phyloP scores from a whole-genome alignment of 2,888 invertebrate species.

The Trichogramma evanescens region DNA sequence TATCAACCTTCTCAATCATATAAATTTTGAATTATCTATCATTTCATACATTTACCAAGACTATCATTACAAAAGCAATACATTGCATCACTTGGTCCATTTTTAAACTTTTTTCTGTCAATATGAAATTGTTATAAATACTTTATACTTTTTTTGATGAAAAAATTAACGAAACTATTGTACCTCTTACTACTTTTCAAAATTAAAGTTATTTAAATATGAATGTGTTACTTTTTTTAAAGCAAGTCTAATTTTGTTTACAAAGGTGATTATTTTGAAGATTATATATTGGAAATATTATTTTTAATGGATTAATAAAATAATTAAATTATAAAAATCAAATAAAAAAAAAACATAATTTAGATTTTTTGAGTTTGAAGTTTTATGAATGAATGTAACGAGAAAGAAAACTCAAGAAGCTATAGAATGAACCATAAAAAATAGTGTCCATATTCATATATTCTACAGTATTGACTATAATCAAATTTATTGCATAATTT shows the following conservation, averaged over 20 bases:
- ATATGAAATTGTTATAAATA: not conserved
- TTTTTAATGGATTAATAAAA: too few relatives aligned
- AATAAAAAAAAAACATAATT: constrained; percentile 3
- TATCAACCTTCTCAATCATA: not conserved
- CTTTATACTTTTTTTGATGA: not conserved
- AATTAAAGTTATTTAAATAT: not conserved
- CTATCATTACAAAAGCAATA: not conserved
- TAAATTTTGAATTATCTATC: not conserved
- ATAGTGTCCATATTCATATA: not conserved
- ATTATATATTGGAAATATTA: too few relatives aligned
- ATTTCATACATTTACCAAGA: not conserved
- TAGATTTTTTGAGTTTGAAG: not conserved
- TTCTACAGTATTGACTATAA: constrained; percentile 18
- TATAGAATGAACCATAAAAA: not conserved
- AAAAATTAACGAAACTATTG: not conserved
- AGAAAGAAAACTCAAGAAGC: not conserved
- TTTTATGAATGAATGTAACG: not conserved
- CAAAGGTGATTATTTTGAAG: too few relatives aligned
- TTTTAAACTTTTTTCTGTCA: not conserved
- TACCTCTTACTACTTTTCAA: not conserved
- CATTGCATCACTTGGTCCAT: not conserved
- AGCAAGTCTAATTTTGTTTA: too few relatives aligned
- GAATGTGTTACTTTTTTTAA: not conserved
- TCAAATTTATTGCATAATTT: constrained; percentile 21
- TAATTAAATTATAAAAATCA: constrained; percentile 15